These are phyloP conservation scores for Lonchura striata DNA, from an alignment of 2,113 vertebrate genomes.

Conservation along the genomic window DNA sequence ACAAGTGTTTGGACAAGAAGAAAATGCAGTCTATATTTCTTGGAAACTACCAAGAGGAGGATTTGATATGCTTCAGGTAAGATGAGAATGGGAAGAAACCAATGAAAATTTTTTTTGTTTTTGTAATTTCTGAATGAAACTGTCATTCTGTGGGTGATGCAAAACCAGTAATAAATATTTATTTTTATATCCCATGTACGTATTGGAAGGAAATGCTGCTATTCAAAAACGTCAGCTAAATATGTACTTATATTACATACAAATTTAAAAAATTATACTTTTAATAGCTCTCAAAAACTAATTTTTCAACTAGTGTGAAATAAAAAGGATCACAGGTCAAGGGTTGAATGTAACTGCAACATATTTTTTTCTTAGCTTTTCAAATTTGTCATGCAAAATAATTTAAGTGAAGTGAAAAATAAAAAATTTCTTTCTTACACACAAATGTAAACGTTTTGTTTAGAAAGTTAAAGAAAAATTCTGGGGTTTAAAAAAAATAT, in stretches of 20 bases:
- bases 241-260: not conserved
- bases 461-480: not conserved
- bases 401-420: not conserved
- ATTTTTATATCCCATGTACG: not conserved
- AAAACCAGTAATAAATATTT: not conserved
- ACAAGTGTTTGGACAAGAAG: conserved; percentile 74
- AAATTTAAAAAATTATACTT: not conserved
- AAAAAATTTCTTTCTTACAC: not conserved
- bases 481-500: fast-evolving
- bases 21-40: conserved; percentile 76
- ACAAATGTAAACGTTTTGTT: not conserved
- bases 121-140: not conserved
- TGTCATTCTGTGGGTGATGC: not conserved
- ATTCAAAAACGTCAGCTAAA: not conserved
- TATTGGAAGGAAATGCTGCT: not conserved
- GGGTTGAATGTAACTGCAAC: not conserved
- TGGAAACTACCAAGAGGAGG: conserved; percentile 79
- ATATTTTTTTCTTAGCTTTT: not conserved
- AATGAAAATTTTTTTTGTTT: not conserved
- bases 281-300: not conserved
- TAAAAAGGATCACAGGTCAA: not conserved
- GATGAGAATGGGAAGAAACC: not conserved
- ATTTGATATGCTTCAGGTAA: conserved; percentile 83
- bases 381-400: not conserved
- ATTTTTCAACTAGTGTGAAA: not conserved